These are phyloP conservation scores for Diplolepis rosae DNA, from an alignment of 2,888 invertebrate genomes.

Conservation along the genomic window DNA sequence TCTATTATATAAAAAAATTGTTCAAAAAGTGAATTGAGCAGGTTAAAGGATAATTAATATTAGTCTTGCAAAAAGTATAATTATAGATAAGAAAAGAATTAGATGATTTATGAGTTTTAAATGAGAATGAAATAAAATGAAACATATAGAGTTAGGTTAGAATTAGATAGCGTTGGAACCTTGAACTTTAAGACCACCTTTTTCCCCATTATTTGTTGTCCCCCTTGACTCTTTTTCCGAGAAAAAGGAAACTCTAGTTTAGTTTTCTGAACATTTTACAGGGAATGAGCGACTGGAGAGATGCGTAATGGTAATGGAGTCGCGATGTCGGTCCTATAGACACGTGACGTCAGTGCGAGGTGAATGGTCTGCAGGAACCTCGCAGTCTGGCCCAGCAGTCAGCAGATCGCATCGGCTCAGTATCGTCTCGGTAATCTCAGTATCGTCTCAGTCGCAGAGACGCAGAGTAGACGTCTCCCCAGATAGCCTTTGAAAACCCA, in stretches of 20 bases:
- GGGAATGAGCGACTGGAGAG: conserved; percentile 13
- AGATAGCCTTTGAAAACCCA: conserved; percentile 8
- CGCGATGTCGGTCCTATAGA: background rate
- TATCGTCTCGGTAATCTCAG: no score
- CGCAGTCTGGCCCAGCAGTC: conserved; percentile 24
- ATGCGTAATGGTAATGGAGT: conserved; percentile 19
- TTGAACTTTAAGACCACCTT: no score
- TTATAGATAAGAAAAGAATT: no score
- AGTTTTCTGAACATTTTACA: background rate
- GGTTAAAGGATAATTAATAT: no score
- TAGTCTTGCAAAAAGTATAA: no score
- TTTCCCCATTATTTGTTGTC: background rate
- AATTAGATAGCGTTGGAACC: no score
- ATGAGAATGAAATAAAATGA: no score
- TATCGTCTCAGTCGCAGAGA: background rate
- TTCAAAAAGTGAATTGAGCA: no score
- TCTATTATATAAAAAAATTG: no score
- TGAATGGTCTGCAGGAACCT: conserved; percentile 24
- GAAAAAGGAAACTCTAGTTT: background rate
- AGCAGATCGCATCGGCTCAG: background rate
- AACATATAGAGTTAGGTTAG: no score
- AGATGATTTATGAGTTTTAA: no score
- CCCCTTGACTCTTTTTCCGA: background rate
- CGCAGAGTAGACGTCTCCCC: conserved; percentile 10
- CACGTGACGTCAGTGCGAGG: conserved; percentile 21